These are phyloP conservation scores for Diorhabda sublineata DNA, from an alignment of 1,140 invertebrate genomes.

Conservation along the genomic window DNA sequence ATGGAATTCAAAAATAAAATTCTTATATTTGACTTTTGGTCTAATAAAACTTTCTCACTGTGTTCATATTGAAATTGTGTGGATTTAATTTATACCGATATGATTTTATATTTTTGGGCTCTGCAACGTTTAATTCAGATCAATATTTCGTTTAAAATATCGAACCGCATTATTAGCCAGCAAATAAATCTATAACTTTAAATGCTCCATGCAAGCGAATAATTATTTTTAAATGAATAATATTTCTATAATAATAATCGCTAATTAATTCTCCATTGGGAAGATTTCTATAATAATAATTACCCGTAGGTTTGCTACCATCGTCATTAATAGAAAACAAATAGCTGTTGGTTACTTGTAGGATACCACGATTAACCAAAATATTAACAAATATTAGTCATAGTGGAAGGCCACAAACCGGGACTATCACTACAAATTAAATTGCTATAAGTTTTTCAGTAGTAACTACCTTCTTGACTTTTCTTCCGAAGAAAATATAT, in stretches of 20 bases:
- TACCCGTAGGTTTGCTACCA: slow-evolving; percentile 22
- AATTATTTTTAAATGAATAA: not conserved
- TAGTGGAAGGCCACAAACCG: slow-evolving; percentile 18
- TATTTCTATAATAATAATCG: not conserved
- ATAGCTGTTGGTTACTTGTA: slow-evolving; percentile 10
- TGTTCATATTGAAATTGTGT: no score
- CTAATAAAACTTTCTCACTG: no score
- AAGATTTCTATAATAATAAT: slow-evolving; percentile 25
- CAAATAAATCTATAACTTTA: slow-evolving; percentile 25
- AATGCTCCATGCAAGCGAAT: slow-evolving; percentile 12
- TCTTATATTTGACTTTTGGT: no score
- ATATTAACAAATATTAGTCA: slow-evolving; percentile 17
- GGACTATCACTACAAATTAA: slow-evolving; percentile 15
- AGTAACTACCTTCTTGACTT: no score
- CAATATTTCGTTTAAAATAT: slow-evolving; percentile 23
- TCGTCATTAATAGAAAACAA: slow-evolving; percentile 26
- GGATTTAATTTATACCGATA: slow-evolving; percentile 18
- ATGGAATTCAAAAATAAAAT: no score
- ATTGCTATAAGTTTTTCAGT: not conserved
- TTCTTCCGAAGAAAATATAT: no score
- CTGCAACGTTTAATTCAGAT: slow-evolving; percentile 21
- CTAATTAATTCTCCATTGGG: slow-evolving; percentile 25
- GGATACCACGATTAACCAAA: slow-evolving; percentile 22
- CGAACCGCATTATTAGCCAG: slow-evolving; percentile 12
- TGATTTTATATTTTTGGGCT: slow-evolving; percentile 20